Conservation (phyloP, 2,888 invertebrate species). For the Scaptomyza reducta region DNA sequence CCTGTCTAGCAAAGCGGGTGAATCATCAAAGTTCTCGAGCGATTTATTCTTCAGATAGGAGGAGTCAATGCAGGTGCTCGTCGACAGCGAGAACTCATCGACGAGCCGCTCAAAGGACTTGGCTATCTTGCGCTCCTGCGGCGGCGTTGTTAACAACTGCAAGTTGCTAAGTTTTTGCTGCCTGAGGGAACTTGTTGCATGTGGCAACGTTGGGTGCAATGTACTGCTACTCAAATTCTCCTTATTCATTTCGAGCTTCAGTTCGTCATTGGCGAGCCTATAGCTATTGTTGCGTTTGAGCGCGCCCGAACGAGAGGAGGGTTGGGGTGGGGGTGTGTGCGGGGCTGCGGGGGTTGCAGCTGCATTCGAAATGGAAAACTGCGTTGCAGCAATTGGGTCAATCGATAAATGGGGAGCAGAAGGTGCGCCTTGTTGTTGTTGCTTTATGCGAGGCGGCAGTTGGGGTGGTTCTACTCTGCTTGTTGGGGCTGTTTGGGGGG, state of each 20-base stretch:
- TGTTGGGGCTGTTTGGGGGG: slow-evolving; percentile 12
- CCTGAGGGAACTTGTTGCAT: slow-evolving; percentile 71
- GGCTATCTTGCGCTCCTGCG: slow-evolving; percentile 86
- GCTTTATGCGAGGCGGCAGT: slow-evolving; percentile 70
- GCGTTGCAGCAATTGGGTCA: slow-evolving; percentile 80
- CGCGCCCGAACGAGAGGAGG: slow-evolving; percentile 59
- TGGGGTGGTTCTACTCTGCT: slow-evolving; percentile 41
- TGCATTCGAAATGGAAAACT: slow-evolving; percentile 72
- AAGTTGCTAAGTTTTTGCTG: slow-evolving; percentile 55
- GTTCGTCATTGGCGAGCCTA: slow-evolving; percentile 88
- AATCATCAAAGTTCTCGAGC: slow-evolving; percentile 83
- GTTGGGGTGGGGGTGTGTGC: neutral
- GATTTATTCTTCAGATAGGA: slow-evolving; percentile 84
- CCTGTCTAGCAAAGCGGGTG: slow-evolving; percentile 68
- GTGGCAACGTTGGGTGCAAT: slow-evolving; percentile 67
- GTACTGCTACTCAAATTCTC: slow-evolving; percentile 71
- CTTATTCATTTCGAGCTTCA: slow-evolving; percentile 85
- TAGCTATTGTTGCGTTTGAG: slow-evolving; percentile 93
- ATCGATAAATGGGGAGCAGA: slow-evolving; percentile 59
- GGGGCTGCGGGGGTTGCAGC: slow-evolving; percentile 11
- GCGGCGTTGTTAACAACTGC: neutral
- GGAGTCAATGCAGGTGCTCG: slow-evolving; percentile 79
- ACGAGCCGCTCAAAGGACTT: slow-evolving; percentile 85
- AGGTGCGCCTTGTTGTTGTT: neutral
- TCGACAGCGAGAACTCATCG: slow-evolving; percentile 83